Percentiles rank a stretch among this genome's conserved stretches.
phyloP scores from a whole-genome alignment of 2,113 vertebrate species.

The Donacobius atricapilla region DNA sequence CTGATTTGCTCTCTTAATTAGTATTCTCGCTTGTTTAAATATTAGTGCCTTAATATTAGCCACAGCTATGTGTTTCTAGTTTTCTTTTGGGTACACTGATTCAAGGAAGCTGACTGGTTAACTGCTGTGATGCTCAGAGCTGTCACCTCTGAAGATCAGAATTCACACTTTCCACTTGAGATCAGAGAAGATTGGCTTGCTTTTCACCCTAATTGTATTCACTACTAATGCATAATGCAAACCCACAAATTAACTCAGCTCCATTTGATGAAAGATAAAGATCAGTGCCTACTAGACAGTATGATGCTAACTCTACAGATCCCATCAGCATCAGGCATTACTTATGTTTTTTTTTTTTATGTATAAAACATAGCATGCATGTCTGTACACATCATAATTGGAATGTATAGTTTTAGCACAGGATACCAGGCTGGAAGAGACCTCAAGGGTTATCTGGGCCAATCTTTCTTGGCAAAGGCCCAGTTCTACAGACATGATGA shows the following conservation, averaged over 20 bases:
- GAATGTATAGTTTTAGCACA: not conserved
- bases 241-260: not conserved
- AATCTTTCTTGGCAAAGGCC: not conserved
- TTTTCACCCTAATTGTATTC: slow-evolving; percentile 26
- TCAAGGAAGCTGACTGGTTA: not conserved
- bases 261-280: slow-evolving; percentile 6
- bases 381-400: not conserved
- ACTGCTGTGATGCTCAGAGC: not conserved
- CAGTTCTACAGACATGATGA: fast-evolving
- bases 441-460: not conserved
- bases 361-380: not conserved
- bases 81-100: not conserved
- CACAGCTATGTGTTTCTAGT: fast-evolving
- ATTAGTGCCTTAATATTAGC: not conserved
- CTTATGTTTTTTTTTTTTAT: not conserved
- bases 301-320: slow-evolving; percentile 1
- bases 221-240: slow-evolving; percentile 29
- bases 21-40: not conserved
- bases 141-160: slow-evolving; percentile 21
- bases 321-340: not conserved
- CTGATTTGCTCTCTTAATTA: not conserved
- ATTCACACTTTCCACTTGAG: not conserved
- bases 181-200: not conserved
- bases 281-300: not conserved
- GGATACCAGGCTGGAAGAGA: not conserved